A percentile compares a stretch with the other conserved stretches of the same genome.
These are phyloP conservation scores for Nothobranchius furzeri DNA, from an alignment of 2,113 vertebrate genomes.

Conservation along the genomic window DNA sequence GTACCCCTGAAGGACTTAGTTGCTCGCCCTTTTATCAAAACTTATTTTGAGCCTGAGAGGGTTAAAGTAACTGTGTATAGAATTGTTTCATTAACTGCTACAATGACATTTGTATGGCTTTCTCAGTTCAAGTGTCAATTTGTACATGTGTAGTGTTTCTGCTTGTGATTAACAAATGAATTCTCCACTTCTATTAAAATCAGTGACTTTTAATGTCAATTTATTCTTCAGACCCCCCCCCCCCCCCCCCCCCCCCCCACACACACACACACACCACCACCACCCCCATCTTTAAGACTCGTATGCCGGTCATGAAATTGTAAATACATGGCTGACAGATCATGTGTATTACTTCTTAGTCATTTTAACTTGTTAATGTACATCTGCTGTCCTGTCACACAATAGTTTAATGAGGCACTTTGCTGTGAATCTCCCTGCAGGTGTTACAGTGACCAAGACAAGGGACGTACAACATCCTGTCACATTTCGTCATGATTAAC, in stretches of 20 bases:
- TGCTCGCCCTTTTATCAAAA: no score
- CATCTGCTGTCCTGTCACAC: slow-evolving; percentile 48
- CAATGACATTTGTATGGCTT: background rate
- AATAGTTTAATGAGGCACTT: slow-evolving; percentile 38
- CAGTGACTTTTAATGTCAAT: no score
- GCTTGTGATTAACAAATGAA: background rate
- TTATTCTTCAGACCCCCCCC: no score
- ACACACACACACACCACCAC: no score
- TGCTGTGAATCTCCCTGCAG: slow-evolving; percentile 35
- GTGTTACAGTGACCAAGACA: slow-evolving; percentile 45
- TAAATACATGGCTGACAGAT: background rate
- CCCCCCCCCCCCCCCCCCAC: no score
- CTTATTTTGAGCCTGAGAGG: no score
- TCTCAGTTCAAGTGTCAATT: background rate
- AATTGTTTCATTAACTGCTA: background rate
- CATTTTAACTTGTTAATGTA: slow-evolving; percentile 46
- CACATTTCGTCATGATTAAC: slow-evolving; percentile 47
- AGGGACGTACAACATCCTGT: slow-evolving; percentile 37
- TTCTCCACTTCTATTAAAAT: no score
- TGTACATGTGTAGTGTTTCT: background rate
- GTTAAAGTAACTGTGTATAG: no score
- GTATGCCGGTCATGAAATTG: background rate
- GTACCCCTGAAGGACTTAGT: no score
- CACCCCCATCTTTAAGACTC: background rate
- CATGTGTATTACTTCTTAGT: slow-evolving; percentile 3